phyloP scores from a whole-genome alignment of 1,140 invertebrate genomes.

The Drosophila kanapiae region DNA sequence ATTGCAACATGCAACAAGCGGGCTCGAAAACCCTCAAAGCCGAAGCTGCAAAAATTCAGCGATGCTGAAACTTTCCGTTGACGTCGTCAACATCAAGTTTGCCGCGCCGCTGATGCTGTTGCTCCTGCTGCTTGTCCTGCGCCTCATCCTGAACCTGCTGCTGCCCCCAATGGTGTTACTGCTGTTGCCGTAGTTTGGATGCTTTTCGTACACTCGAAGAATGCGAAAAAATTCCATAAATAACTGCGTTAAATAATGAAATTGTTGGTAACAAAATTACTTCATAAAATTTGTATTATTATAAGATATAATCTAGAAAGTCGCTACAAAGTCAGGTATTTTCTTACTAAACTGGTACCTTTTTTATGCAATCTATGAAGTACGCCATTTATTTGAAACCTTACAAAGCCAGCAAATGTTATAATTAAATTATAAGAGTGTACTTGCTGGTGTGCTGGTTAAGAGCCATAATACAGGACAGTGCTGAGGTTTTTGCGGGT shows the following conservation, averaged over 20 bases:
- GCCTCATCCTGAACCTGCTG: not conserved
- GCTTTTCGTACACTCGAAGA: not conserved
- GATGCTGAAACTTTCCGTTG: conserved; percentile 68
- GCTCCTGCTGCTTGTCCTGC: not conserved
- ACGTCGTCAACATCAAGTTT: conserved; percentile 50
- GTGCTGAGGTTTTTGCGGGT: conserved; percentile 1
- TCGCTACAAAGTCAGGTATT: not conserved
- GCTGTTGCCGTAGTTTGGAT: conserved; percentile 11
- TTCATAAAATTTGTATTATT: too few relatives aligned
- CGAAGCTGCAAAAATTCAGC: conserved; percentile 69
- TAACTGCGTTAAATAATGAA: not conserved
- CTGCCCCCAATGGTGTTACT: conserved; percentile 5
- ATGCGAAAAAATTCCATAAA: not conserved
- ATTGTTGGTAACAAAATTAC: too few relatives aligned
- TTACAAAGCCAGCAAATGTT: too few relatives aligned
- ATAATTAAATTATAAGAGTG: too few relatives aligned
- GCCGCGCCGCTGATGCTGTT: conserved; percentile 21
- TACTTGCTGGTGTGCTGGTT: conserved; percentile 12
- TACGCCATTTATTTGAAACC: too few relatives aligned
- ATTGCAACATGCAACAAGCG: conserved; percentile 77
- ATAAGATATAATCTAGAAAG: too few relatives aligned
- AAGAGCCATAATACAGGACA: conserved; percentile 2
- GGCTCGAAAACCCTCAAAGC: conserved; percentile 40
- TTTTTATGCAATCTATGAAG: too few relatives aligned
- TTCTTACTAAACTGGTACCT: not conserved